Evolutionary conservation across 1,140 invertebrate species (phyloP).

Genomic region (Habropoda laboriosa): DNA sequence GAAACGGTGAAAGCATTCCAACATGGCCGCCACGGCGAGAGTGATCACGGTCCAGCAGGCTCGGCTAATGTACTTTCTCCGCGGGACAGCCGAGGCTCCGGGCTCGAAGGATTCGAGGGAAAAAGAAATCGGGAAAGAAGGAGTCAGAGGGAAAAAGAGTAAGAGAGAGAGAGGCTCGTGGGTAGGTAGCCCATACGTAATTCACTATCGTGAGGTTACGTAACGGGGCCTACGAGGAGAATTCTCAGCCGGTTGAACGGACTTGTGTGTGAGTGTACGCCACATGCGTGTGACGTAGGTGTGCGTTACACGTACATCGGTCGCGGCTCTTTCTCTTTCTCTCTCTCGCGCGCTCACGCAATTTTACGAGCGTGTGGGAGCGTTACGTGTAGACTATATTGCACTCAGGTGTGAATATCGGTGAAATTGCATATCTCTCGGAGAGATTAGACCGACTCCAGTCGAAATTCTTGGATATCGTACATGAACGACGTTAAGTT

Average conservation of each 20-base stretch:
- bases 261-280: slow-evolving; percentile 1
- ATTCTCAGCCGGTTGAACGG: slow-evolving; percentile 61
- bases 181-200: slow-evolving; percentile 60
- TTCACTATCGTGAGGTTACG: slow-evolving; percentile 63
- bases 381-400: neutral
- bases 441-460: no score
- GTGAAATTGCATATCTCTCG: neutral
- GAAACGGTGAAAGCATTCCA: slow-evolving; percentile 69
- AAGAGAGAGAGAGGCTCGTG: slow-evolving; percentile 1
- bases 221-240: slow-evolving; percentile 58
- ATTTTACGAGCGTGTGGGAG: neutral
- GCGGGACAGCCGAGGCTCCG: slow-evolving; percentile 16
- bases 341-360: slow-evolving; percentile 17
- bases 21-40: slow-evolving; percentile 51
- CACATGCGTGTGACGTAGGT: slow-evolving; percentile 21
- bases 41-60: slow-evolving; percentile 62
- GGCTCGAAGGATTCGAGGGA: neutral
- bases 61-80: slow-evolving; percentile 67
- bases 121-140: slow-evolving; percentile 47
- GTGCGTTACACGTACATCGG: neutral
- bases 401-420: no score
- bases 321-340: neutral
- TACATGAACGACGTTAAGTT: no score
- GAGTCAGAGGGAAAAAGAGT: neutral
- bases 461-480: no score